These are phyloP conservation scores for Troilus luridus DNA, from an alignment of 2,888 invertebrate genomes.

Conservation along the genomic window DNA sequence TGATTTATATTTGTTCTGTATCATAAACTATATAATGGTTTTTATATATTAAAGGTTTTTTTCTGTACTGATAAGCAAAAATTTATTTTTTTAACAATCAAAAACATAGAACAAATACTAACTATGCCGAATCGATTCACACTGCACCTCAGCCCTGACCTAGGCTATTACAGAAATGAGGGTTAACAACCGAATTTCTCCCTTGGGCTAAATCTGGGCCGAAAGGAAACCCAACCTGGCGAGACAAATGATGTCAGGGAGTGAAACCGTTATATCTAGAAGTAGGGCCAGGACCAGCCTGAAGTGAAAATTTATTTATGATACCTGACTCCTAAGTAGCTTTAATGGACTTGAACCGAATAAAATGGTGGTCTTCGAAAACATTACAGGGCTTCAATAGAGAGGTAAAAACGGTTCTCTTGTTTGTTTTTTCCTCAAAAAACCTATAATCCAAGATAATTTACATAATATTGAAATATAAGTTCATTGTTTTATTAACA, in stretches of 20 bases:
- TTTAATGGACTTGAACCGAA: background rate
- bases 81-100: background rate
- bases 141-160: background rate
- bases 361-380: background rate
- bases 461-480: too few species aligned
- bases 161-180: background rate
- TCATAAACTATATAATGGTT: too few species aligned
- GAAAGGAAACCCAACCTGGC: background rate
- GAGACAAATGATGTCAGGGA: background rate
- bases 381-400: too few species aligned
- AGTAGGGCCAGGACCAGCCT: background rate
- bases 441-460: too few species aligned
- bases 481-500: too few species aligned
- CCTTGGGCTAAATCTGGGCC: background rate
- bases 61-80: too few species aligned
- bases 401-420: background rate
- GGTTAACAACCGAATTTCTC: background rate
- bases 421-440: too few species aligned
- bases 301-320: slow-evolving; percentile 3
- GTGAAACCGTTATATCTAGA: background rate
- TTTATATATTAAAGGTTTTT: too few species aligned
- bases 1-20: too few species aligned
- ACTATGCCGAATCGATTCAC: too few species aligned
- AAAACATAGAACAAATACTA: background rate
- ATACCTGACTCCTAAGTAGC: background rate